Percentiles rank a stretch among this genome's conserved stretches.
These are phyloP conservation scores for Acleris cristana DNA, from an alignment of 2,888 invertebrate genomes.

Conservation along the genomic window DNA sequence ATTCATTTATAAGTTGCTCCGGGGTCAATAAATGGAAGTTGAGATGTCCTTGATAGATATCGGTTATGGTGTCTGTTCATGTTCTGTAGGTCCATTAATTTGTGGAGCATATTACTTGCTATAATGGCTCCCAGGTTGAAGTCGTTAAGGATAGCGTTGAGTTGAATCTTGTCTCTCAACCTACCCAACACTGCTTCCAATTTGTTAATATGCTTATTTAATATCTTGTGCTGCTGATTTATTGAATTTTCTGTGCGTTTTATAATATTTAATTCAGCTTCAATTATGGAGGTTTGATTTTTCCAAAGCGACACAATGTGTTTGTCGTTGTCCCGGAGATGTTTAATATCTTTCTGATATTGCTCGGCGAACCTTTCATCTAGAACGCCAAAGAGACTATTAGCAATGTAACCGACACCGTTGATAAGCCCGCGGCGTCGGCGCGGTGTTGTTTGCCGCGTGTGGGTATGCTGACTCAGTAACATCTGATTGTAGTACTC, in stretches of 20 bases:
- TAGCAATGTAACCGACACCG: constrained; percentile 1
- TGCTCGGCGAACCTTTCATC: not conserved
- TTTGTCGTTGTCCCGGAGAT: not conserved
- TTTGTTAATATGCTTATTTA: not conserved
- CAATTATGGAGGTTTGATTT: not conserved
- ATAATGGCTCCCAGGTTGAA: too few relatives aligned
- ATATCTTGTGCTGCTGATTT: constrained; percentile 7
- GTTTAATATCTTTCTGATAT: constrained; percentile 25
- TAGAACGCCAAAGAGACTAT: constrained; percentile 3
- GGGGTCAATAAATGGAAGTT: constrained; percentile 28
- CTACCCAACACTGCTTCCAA: too few relatives aligned
- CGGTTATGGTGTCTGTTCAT: too few relatives aligned
- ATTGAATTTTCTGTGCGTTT: constrained; percentile 14
- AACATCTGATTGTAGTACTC: constrained; percentile 32
- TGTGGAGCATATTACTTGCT: too few relatives aligned
- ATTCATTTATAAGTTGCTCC: constrained; percentile 22
- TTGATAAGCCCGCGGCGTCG: not conserved
- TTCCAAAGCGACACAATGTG: not conserved
- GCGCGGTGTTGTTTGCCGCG: not conserved
- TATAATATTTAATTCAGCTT: constrained; percentile 32
- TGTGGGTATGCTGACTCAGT: constrained; percentile 18
- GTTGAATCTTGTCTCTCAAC: too few relatives aligned
- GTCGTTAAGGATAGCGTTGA: too few relatives aligned
- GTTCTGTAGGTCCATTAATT: too few relatives aligned
- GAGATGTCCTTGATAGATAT: constrained; percentile 24